Percentiles rank a stretch among this genome's conserved stretches.
These are phyloP conservation scores for Leucopsar rothschildi DNA, from an alignment of 2,113 vertebrate species.

Conservation along the genomic window DNA sequence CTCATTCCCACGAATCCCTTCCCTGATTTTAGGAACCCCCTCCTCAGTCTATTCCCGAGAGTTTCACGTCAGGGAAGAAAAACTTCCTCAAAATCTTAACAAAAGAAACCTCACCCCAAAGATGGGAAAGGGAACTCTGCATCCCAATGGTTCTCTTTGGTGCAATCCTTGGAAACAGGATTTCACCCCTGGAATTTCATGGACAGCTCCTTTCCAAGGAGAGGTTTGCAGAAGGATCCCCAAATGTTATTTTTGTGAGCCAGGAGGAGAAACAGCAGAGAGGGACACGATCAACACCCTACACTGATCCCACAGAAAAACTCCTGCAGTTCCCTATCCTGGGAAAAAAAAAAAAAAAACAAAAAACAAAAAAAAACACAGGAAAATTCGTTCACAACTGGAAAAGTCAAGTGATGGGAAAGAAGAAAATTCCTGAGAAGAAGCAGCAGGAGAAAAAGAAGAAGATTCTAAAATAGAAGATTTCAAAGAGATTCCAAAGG, in stretches of 20 bases:
- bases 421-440: background rate
- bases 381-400: background rate
- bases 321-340: background rate
- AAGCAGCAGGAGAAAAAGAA: background rate
- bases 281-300: background rate
- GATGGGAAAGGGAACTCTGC: background rate
- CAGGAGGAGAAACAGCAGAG: background rate
- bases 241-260: fast-evolving
- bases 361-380: too few species aligned
- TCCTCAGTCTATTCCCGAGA: background rate
- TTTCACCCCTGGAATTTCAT: fast-evolving
- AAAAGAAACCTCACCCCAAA: background rate
- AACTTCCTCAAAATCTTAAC: background rate
- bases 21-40: background rate
- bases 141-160: background rate
- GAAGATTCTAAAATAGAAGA: background rate
- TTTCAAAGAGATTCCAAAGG: background rate
- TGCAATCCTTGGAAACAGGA: background rate
- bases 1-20: background rate
- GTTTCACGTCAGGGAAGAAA: background rate
- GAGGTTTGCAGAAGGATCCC: background rate
- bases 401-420: background rate
- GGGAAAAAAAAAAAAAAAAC: background rate
- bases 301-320: background rate
- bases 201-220: background rate